Base-by-base conservation (phyloP, 2,888 invertebrate species). In the Odontothrips loti region DNA sequence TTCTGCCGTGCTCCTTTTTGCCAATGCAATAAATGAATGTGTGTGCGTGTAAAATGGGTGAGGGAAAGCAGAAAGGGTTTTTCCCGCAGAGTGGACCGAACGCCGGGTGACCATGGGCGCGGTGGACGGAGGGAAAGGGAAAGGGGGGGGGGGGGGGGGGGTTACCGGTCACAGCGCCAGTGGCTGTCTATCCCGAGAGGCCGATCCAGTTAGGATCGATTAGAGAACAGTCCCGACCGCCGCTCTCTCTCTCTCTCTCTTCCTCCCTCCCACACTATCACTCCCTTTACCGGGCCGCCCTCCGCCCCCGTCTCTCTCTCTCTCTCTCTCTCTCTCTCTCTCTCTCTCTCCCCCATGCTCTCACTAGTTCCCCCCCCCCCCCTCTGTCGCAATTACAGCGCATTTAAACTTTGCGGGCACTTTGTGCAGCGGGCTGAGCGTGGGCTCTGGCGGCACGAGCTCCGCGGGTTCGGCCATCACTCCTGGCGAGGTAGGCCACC, bases 321-420 rank as follows among this genome's bases (percentile, higher is more conserved):
- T 15, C 48, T 9, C 10, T 51, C 15, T 51, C 51, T 48, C 58
- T 75, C 23, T 75, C 12, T 75, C 68, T 23, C 68, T 75, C 68
- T 27, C 68, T 27, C 11, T 15, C 17, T 15, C 58, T 15, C 20
- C 17, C 15, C 58, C 58, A 1, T 15, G 15, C 68, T 27, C 27
- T 27, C 27, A 12, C 68, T 27, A 12, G 12, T 1, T 1, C 12
- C 23, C 27, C 68, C 27, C 12, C 3, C 68, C 27, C 27, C 10
- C 27, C 23, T 8, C 68, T n/a, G 6, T 27, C 68, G 68, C 68
- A 75, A 75, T 75, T 75, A 75, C 68, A 75, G 27, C 68, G 68
- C 68, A 75, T 75, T 75, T 75, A 75, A 75, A 75, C 68, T 75
- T 75, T 75, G 68, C 68, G 68, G 68, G 68, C 68, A 75, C 68